Conservation (phyloP, 1,140 invertebrate genomes). For the Drosophila truncata region DNA sequence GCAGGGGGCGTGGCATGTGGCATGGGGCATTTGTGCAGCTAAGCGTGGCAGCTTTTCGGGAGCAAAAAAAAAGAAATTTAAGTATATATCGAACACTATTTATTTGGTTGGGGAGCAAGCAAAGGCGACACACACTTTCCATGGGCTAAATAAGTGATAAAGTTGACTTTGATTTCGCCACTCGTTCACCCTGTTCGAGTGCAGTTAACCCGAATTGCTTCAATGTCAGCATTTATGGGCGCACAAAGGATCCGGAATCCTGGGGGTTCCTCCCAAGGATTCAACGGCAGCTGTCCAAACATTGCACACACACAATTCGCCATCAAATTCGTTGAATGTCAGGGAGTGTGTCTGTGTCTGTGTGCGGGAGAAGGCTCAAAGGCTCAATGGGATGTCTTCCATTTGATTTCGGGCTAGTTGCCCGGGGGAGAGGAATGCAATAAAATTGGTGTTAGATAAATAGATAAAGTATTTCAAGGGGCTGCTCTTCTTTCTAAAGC, state of each 20-base stretch:
- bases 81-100: constrained; percentile 69
- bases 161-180: constrained; percentile 76
- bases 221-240: constrained; percentile 73
- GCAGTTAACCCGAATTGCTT: constrained; percentile 63
- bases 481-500: constrained; percentile 7
- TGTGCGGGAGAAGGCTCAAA: constrained; percentile 28
- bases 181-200: constrained; percentile 42
- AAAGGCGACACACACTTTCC: constrained; percentile 49
- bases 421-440: constrained; percentile 36
- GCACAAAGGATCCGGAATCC: constrained; percentile 31
- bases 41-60: constrained; percentile 63
- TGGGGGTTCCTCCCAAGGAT: constrained; percentile 38
- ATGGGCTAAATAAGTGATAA: constrained; percentile 76
- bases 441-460: constrained; percentile 57
- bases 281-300: constrained; percentile 54
- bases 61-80: neutral
- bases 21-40: constrained; percentile 74
- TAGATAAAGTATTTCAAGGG: constrained; percentile 39
- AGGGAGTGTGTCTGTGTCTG: neutral
- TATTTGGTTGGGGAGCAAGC: constrained; percentile 49
- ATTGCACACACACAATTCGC: constrained; percentile 38
- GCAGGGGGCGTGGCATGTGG: constrained; percentile 33
- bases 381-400: constrained; percentile 54
- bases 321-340: constrained; percentile 33
- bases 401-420: constrained; percentile 49